Base-by-base conservation (phyloP, 2,113 vertebrate species). In the Turdus rufiventris region DNA sequence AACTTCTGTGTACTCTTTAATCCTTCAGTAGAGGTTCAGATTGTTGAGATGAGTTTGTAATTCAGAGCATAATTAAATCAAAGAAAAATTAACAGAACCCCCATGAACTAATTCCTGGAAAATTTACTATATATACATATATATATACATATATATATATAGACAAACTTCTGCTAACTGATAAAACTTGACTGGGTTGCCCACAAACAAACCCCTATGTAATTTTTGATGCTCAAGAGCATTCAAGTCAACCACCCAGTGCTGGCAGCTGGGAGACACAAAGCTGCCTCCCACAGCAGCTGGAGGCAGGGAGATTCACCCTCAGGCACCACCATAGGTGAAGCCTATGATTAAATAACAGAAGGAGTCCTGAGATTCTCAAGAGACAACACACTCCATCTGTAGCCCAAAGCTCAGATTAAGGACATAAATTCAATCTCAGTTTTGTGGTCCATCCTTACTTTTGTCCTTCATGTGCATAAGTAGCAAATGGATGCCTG, bases 261-360 rank as follows among this genome's bases (percentile, higher is more conserved):
- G 40, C 43, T 42, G n/a, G 21, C 8, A 62, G 31, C 28, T 62
- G 23, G 13, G 47, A 53, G 24, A 13, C 19, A 43, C 7, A 50
- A 3, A 31, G 12, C 29, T 60, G 8, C 33, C 4, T 71, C 26
- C 11, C 11, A 58, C 1, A 0, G 9, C 28, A 77, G 14, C 10
- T 89, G 50, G n/a, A 77, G 18, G 15, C 1, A 0, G n/a, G 1
- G 13, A 7, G 11, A 56, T 34, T 47, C 16, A 11, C 1, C 14
- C 8, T n/a, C 31, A 28, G 36, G 14, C 25, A 77, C 20, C 18
- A 25, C 8, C 40, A 40, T 40, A 62, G 10, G 6, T n/a, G 8
- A 58, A 62, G 5, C 6, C 29, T 51, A 0, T 14, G 12, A 5
- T 71, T 25, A 45, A 21, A 33, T 33, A 76, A 29, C 23, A 40